Percentiles rank a stretch among this genome's conserved stretches.
These are phyloP conservation scores for Rhagologus leucostigma DNA, from an alignment of 2,113 vertebrate genomes.

Conservation along the genomic window DNA sequence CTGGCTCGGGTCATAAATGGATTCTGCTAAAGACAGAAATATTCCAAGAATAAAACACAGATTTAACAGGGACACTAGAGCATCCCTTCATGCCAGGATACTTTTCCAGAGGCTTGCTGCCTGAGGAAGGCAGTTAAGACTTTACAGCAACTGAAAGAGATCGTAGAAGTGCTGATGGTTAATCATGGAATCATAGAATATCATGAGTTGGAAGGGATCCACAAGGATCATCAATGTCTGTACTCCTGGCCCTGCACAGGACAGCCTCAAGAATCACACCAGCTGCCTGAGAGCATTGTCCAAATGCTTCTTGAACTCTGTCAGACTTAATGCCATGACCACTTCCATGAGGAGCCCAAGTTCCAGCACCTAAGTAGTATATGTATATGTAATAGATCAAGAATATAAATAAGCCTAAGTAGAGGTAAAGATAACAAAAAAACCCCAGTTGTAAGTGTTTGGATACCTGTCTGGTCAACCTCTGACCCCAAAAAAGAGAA, in stretches of 20 bases:
- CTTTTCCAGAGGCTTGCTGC: background rate
- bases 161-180: rapidly evolving
- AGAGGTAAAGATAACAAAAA: background rate
- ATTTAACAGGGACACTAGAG: background rate
- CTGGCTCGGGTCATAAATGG: background rate
- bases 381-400: background rate
- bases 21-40: background rate
- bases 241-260: background rate
- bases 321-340: background rate
- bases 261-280: background rate
- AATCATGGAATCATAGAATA: background rate
- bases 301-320: no score
- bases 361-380: background rate
- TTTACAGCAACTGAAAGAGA: background rate
- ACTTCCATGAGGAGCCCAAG: background rate
- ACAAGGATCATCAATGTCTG: background rate
- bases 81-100: background rate
- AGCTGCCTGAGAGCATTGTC: background rate
- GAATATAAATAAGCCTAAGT: background rate
- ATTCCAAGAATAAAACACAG: background rate
- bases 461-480: background rate
- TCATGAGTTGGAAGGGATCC: background rate
- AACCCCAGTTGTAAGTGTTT: background rate
- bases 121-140: background rate
- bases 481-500: background rate